Base-by-base conservation (phyloP, 30 jellyfish, hydroid and myxozoan species). In the Phacellophora camtschatica region DNA sequence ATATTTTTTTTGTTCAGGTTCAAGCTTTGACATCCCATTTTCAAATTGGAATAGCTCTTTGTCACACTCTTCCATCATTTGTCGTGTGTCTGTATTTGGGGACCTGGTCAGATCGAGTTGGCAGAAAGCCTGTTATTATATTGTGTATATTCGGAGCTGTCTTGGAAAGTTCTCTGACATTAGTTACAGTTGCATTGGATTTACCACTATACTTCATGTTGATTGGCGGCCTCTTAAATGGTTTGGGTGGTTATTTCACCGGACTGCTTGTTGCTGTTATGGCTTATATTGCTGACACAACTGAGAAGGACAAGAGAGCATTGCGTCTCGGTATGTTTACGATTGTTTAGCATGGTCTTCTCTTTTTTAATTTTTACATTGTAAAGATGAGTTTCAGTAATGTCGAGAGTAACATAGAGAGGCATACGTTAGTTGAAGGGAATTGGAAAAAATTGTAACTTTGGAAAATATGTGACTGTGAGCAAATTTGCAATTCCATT, bases 221-320 rank as follows among this genome's bases (percentile, higher is more conserved):
- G 63, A 51, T 90, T 45, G 97, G 94, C 13, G 49, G 45, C 23
- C 70, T 83, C 61, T 66, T 76, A n/a, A 83, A 69, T 69, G 97
- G 97, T 10, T 24, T 90, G 18, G 97, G 96, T 34, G 97, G 97
- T 12, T 69, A 53, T 41, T 74, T 64, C 35, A 82, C 94, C 11
- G 96, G 96, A 16, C 58, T 83, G 16, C 18, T 64, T 10, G 58
- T 90, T 72, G 82, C 84, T 11, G 76, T 68, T 0, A 55, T 73
- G 67, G 89, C 97, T 13, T 82, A 74, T 62, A 57, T 83, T 67
- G 97, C 97, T 8, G 97, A 90, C 30, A 76, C 87, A 0, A 90
- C 97, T 4, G 77, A 32, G 25, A 46, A 48, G 11, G 87, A 82
- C 19, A 66, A 82, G 8, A 57, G 94, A 69, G 73, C 97, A 4